phyloP scores from a whole-genome alignment of 2,888 invertebrate species.

The Cybosia mesomella region DNA sequence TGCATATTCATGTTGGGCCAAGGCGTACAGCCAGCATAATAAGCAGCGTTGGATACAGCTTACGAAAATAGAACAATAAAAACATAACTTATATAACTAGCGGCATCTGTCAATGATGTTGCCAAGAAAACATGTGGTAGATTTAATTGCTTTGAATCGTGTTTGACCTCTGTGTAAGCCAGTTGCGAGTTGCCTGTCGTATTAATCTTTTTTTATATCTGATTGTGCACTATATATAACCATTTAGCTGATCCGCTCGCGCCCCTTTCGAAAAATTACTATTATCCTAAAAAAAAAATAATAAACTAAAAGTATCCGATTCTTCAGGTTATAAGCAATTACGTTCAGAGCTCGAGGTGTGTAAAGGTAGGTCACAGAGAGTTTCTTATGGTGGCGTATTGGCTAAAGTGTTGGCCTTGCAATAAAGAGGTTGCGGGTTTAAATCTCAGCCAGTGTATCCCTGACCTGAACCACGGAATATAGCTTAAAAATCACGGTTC shows the following conservation, averaged over 20 bases:
- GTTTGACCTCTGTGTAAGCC: conserved; percentile 44
- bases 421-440: background rate
- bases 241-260: background rate
- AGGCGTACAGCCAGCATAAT: background rate
- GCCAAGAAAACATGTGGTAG: conserved; percentile 47
- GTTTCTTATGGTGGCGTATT: background rate
- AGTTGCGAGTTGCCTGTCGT: conserved; percentile 18
- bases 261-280: background rate
- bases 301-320: background rate
- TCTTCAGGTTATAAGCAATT: background rate
- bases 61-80: conserved; percentile 49
- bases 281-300: background rate
- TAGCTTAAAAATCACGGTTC: background rate
- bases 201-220: conserved; percentile 9
- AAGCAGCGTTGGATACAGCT: conserved; percentile 14
- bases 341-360: background rate
- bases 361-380: background rate
- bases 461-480: background rate
- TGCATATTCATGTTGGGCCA: background rate
- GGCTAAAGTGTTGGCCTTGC: background rate
- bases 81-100: conserved; percentile 41
- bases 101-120: conserved; percentile 52
- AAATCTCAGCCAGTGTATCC: background rate
- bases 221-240: background rate
- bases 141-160: conserved; percentile 46